phyloP scores from a whole-genome alignment of 2,888 invertebrate species.

The Monochamus alternatus region DNA sequence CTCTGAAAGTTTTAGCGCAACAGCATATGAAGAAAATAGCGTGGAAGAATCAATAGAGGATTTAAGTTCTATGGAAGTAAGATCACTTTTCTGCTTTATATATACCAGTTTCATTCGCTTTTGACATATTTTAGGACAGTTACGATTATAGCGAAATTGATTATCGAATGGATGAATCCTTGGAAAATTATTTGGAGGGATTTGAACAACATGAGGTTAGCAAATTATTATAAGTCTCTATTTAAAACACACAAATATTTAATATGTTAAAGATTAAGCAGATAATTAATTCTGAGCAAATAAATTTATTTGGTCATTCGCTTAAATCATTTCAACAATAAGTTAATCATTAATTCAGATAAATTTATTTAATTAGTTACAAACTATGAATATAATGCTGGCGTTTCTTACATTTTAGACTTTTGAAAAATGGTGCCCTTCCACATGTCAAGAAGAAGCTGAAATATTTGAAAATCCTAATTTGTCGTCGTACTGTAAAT shows the following conservation, averaged over 20 bases:
- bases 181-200: background rate
- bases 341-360: too few species aligned
- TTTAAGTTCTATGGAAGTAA: background rate
- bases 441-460: constrained; percentile 18
- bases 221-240: background rate
- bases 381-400: background rate
- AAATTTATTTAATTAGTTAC: background rate
- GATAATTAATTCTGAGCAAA: too few species aligned
- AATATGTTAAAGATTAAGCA: too few species aligned
- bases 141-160: background rate
- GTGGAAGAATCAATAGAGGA: background rate
- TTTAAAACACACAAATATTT: too few species aligned
- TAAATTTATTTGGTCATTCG: too few species aligned
- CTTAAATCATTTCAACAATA: too few species aligned
- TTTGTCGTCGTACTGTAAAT: constrained; percentile 21
- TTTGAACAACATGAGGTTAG: background rate
- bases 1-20: background rate
- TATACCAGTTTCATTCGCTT: background rate
- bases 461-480: constrained; percentile 20
- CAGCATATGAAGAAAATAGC: background rate
- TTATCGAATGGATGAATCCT: background rate
- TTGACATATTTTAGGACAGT: background rate
- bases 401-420: background rate
- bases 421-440: constrained; percentile 16
- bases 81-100: background rate